Evolutionary conservation across 2,113 vertebrate species (phyloP), one percentile per base, ranked within the genome.

Genomic region (Festucalex cinctus): DNA sequence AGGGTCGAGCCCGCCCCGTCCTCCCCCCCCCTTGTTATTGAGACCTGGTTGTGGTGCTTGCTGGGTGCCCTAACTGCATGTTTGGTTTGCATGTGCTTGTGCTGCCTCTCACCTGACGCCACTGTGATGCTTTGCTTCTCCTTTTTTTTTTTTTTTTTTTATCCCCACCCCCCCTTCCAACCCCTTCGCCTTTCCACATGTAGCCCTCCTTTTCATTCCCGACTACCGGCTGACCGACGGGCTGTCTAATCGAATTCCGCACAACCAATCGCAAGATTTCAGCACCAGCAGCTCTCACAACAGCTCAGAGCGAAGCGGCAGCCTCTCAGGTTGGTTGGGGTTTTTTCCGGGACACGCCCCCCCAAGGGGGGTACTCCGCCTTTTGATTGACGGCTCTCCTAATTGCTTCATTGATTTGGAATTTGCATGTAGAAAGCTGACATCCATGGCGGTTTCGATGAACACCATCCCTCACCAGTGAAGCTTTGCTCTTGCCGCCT

Each of bases 251-350:
- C 98, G 96, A 98, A 96, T 99, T 88, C 96, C 96, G 90, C 97
- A 99, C 97, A 98, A 99, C 95, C 97, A 99, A 95, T 99, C 97
- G 94, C 96, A 99, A 94, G 97, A 99, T 97, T 98, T 98, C 97
- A 99, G 96, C 97, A 98, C 96, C 91, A 97, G 95, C 94, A 99
- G 97, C 93, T 99, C 96, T 93, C 95, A 98, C 95, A 98, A 98
- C 96, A 98, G 96, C 94, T 99, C 97, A 84, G 97, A 98, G 91
- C 94, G 97, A 93, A 99, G 97, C 93, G 95, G 96, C 95, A 99
- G 97, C 89, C 95, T 98, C 90, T 98, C 97, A 98, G 97, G 97
- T 98, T 95, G 95, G 97, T 98, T 93, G 19, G 28, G 28, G 13
- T 14, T 32, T 57, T 36, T n/a, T 36, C 54, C 36, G 53, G 68